Evolutionary conservation across 2,113 vertebrate genomes (phyloP).

Genomic region (Cephalopterus ornatus): DNA sequence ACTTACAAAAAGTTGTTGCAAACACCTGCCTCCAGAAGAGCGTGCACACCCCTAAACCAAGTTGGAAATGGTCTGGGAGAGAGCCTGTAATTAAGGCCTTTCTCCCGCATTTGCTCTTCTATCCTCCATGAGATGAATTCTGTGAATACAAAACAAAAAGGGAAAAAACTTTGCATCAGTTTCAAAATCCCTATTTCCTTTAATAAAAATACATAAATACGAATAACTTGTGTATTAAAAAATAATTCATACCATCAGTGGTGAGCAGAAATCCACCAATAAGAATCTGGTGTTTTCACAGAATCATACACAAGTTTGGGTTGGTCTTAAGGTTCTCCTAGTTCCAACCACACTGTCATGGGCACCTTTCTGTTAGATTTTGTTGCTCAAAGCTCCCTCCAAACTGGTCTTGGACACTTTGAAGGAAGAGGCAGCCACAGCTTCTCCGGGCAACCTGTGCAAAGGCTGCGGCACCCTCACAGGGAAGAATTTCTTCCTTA

Average conservation of each 20-base stretch:
- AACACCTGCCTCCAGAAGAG: neutral
- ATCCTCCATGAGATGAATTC: neutral
- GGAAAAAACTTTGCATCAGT: neutral
- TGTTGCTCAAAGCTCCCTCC: neutral
- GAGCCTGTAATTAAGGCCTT: neutral
- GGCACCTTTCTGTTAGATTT: neutral
- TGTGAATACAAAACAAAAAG: neutral
- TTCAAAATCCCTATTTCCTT: neutral
- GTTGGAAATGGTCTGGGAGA: neutral
- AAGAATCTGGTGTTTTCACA: neutral
- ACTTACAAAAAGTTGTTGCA: neutral
- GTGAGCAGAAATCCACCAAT: neutral
- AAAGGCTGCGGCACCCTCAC: fast-evolving
- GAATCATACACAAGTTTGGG: neutral
- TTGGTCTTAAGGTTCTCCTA: fast-evolving
- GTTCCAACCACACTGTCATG: neutral
- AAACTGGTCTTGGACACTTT: fast-evolving
- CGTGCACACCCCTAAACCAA: neutral
- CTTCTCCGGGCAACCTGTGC: neutral
- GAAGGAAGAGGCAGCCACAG: neutral
- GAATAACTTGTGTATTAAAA: neutral
- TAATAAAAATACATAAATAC: neutral
- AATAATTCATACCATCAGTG: neutral
- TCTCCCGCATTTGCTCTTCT: neutral
- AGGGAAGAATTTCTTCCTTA: neutral